Percentiles rank a stretch among this genome's conserved stretches.
These are phyloP conservation scores for Pammene aurita DNA, from an alignment of 2,888 invertebrate genomes.

Conservation along the genomic window DNA sequence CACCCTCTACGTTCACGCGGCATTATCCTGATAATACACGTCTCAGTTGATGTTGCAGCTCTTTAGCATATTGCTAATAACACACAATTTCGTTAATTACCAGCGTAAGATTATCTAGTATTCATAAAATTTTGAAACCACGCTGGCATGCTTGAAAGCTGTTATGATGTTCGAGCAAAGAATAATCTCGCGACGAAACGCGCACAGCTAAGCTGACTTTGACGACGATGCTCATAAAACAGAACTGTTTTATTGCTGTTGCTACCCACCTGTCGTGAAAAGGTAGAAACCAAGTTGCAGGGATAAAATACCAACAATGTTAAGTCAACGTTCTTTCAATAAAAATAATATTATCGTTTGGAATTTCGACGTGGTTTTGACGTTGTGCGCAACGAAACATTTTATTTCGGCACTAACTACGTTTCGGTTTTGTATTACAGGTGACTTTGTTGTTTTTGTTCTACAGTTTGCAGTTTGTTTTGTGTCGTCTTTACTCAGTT, in stretches of 20 bases:
- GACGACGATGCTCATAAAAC: slow-evolving; percentile 70
- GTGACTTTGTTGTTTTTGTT: slow-evolving; percentile 24
- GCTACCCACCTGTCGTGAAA: slow-evolving; percentile 55
- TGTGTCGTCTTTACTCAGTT: neutral
- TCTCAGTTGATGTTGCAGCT: slow-evolving; percentile 27
- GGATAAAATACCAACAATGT: slow-evolving; percentile 53
- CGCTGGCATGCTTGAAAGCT: slow-evolving; percentile 46
- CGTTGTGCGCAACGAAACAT: slow-evolving; percentile 30
- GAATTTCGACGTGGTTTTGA: slow-evolving; percentile 37
- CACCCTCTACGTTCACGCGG: slow-evolving; percentile 32
- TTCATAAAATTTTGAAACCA: slow-evolving; percentile 62
- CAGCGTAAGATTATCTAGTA: slow-evolving; percentile 38
- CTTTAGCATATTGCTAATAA: slow-evolving; percentile 39
- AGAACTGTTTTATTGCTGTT: slow-evolving; percentile 66
- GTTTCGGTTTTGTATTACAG: slow-evolving; percentile 28
- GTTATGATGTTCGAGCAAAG: slow-evolving; percentile 50
- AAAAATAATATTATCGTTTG: slow-evolving; percentile 40
- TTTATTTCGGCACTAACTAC: slow-evolving; percentile 27
- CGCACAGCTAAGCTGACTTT: slow-evolving; percentile 60
- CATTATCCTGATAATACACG: slow-evolving; percentile 25
- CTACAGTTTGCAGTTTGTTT: slow-evolving; percentile 3
- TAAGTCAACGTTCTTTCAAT: slow-evolving; percentile 45
- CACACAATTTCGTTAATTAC: slow-evolving; percentile 36
- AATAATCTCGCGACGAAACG: slow-evolving; percentile 53
- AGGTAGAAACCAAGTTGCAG: slow-evolving; percentile 47